Evolutionary conservation across 2,797 vertebrate genomes (phyloP).

Genomic region (Mycteria americana): DNA sequence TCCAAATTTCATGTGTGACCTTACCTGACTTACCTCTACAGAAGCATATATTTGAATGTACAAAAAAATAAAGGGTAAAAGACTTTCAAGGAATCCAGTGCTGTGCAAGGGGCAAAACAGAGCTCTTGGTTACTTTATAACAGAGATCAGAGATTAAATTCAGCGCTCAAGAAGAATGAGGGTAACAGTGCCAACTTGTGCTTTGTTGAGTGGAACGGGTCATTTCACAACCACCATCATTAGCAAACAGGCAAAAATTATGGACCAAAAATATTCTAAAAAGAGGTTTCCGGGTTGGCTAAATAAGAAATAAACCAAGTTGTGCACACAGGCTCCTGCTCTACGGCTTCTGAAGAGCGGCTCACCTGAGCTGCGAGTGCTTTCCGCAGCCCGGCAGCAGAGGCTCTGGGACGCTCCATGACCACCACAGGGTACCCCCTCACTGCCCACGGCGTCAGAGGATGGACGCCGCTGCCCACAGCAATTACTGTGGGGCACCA

Average conservation of each 20-base stretch:
- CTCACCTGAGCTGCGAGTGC: background rate
- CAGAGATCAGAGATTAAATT: background rate
- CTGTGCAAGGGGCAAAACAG: background rate
- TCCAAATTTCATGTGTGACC: background rate
- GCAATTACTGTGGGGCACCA: background rate
- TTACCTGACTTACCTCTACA: background rate
- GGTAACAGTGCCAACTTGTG: rapidly evolving
- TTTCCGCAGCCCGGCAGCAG: background rate
- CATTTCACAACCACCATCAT: background rate
- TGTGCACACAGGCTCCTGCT: background rate
- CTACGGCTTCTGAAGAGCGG: rapidly evolving
- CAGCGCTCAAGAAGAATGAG: background rate
- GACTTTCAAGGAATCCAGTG: background rate
- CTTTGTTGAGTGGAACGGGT: background rate
- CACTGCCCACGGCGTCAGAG: background rate
- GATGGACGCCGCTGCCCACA: background rate
- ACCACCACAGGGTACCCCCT: background rate
- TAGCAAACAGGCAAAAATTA: background rate
- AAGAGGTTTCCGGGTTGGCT: background rate
- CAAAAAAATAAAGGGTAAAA: background rate
- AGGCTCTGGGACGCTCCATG: rapidly evolving
- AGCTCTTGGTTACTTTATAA: conserved; percentile 12
- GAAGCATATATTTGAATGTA: background rate
- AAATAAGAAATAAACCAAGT: background rate
- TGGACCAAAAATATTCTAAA: background rate